Evolutionary conservation across 2,797 vertebrate genomes (phyloP).

Genomic region (Smutsia gigantea): DNA sequence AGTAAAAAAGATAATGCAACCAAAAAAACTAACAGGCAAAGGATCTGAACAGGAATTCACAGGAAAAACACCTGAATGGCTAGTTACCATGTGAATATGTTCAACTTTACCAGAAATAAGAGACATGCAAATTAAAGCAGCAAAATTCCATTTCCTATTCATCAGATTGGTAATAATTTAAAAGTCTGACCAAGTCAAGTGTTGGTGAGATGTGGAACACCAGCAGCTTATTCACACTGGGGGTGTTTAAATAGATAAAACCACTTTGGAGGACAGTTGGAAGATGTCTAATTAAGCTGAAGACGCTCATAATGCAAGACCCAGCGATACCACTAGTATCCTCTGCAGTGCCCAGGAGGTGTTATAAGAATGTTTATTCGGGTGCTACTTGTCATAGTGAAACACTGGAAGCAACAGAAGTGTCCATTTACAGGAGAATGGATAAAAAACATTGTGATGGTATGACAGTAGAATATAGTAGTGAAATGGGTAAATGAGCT

Average conservation of each 20-base stretch:
- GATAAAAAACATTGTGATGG: not conserved
- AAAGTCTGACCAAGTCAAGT: not conserved
- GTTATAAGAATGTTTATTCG: not conserved
- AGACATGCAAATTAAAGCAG: conserved; percentile 18
- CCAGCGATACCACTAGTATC: not conserved
- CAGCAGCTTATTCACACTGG: not conserved
- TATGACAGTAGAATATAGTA: not conserved
- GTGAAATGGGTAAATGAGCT: not conserved
- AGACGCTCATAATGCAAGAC: not conserved
- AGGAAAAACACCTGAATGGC: not conserved
- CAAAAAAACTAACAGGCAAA: not conserved
- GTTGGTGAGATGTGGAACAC: not conserved
- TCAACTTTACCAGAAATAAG: conserved; percentile 7
- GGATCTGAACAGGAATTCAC: conserved; percentile 18
- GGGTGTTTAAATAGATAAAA: not conserved
- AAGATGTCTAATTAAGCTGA: not conserved
- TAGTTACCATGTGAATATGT: not conserved
- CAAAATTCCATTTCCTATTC: not conserved
- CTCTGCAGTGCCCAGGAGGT: not conserved
- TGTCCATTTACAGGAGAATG: not conserved
- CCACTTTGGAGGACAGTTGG: not conserved
- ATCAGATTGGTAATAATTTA: not conserved
- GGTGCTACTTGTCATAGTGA: not conserved
- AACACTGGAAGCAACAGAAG: not conserved
- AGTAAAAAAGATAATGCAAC: not conserved